phyloP scores from a whole-genome alignment of 2,888 invertebrate species.

The Taenaris catops region DNA sequence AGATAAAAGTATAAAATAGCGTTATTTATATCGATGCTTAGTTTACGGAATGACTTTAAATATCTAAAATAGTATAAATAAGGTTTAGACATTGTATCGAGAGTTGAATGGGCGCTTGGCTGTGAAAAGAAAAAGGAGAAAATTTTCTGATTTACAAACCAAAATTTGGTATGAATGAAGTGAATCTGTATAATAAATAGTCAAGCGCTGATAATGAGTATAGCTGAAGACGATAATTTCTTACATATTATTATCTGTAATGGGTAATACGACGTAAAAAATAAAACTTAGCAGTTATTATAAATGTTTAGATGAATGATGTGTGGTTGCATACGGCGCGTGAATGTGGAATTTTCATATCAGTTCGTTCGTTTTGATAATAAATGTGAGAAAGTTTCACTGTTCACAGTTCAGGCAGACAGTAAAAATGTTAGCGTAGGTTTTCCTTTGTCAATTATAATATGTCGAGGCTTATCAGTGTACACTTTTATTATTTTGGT shows the following conservation, averaged over 20 bases:
- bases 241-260: slow-evolving; percentile 67
- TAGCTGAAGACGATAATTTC: slow-evolving; percentile 58
- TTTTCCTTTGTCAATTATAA: slow-evolving; percentile 51
- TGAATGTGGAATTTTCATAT: slow-evolving; percentile 69
- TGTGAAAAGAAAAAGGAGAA: slow-evolving; percentile 32
- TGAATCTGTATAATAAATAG: slow-evolving; percentile 35
- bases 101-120: slow-evolving; percentile 64
- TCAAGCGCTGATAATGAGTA: slow-evolving; percentile 55
- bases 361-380: slow-evolving; percentile 48
- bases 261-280: slow-evolving; percentile 61
- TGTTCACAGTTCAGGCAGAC: slow-evolving; percentile 27
- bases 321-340: slow-evolving; percentile 68
- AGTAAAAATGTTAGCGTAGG: slow-evolving; percentile 44
- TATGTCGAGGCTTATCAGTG: slow-evolving; percentile 38
- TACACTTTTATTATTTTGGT: slow-evolving; percentile 42
- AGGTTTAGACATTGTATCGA: slow-evolving; percentile 59
- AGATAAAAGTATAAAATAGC: slow-evolving; percentile 70
- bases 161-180: slow-evolving; percentile 2
- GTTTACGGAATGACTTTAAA: slow-evolving; percentile 64
- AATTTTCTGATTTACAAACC: not conserved
- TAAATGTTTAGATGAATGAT: slow-evolving; percentile 77
- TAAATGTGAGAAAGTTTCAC: slow-evolving; percentile 28
- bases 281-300: slow-evolving; percentile 74
- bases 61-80: slow-evolving; percentile 66
- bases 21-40: slow-evolving; percentile 76